Evolutionary conservation across 2,797 vertebrate genomes (phyloP).

Genomic region (Halcyon smyrnensis): DNA sequence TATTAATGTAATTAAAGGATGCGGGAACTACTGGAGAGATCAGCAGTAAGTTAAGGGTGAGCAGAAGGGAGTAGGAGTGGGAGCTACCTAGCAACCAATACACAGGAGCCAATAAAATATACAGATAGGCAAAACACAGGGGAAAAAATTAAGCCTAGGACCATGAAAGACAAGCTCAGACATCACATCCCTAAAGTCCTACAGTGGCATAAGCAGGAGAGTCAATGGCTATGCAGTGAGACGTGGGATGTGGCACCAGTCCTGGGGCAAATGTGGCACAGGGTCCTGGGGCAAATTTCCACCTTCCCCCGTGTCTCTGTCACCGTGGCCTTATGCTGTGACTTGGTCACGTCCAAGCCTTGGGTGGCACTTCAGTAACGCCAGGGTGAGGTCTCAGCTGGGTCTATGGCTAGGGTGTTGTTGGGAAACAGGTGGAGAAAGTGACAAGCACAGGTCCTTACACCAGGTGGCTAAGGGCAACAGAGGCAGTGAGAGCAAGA

Average conservation of each 20-base stretch:
- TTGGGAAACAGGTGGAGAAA: neutral
- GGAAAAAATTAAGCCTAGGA: neutral
- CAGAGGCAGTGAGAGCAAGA: accelerated
- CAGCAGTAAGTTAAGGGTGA: constrained; percentile 11
- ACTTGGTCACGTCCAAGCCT: accelerated
- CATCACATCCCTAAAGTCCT: neutral
- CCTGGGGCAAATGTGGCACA: neutral
- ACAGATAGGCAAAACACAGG: neutral
- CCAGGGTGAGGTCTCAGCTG: neutral
- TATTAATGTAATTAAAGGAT: constrained; percentile 64
- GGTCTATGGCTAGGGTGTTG: neutral
- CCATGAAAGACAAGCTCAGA: neutral
- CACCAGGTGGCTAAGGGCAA: accelerated
- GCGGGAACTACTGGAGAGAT: constrained; percentile 44
- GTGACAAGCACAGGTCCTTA: neutral
- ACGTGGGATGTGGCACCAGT: neutral
- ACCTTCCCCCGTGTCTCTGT: neutral
- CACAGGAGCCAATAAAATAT: constrained; percentile 57
- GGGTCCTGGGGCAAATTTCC: neutral
- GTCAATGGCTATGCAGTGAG: neutral
- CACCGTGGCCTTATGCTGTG: neutral
- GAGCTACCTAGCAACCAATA: constrained; percentile 71
- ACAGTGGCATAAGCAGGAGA: neutral
- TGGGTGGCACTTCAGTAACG: accelerated
- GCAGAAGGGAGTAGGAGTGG: constrained; percentile 46